These are phyloP conservation scores for Thecophora atra DNA, from an alignment of 2,888 invertebrate species.

Conservation along the genomic window DNA sequence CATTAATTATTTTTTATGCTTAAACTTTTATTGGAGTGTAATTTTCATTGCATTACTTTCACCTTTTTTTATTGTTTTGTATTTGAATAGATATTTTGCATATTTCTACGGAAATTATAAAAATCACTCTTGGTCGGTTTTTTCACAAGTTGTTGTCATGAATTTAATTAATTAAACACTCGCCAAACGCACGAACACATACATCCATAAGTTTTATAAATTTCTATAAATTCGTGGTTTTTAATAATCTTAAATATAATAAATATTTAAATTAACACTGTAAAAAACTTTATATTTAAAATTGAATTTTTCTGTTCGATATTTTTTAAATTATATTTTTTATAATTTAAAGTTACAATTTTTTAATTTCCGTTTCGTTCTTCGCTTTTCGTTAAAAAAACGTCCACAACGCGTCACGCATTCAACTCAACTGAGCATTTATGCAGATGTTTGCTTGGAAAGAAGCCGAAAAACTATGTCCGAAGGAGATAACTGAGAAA, in stretches of 20 bases:
- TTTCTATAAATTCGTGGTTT: too few species aligned
- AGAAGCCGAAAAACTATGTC: not conserved
- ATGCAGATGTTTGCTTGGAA: not conserved
- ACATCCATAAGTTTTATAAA: too few species aligned
- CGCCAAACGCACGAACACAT: conserved; percentile 1
- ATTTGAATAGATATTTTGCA: not conserved
- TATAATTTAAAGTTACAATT: not conserved
- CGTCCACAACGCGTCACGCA: conserved; percentile 11
- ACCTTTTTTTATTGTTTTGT: not conserved
- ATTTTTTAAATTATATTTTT: not conserved
- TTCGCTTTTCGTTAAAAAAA: not conserved
- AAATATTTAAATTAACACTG: too few species aligned
- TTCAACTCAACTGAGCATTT: conserved; percentile 20
- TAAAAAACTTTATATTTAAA: too few species aligned
- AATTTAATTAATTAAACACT: not conserved
- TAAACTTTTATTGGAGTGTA: not conserved
- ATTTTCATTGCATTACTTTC: conserved; percentile 11
- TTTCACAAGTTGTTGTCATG: not conserved
- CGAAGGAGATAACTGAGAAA: not conserved
- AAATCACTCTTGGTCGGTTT: not conserved
- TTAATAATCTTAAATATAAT: too few species aligned
- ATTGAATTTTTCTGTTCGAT: too few species aligned
- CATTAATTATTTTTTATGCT: not conserved
- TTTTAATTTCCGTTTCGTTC: conserved; percentile 4
- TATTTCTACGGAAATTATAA: not conserved